Conservation (phyloP, 2,113 vertebrate species). For the Arvicanthis niloticus region DNA sequence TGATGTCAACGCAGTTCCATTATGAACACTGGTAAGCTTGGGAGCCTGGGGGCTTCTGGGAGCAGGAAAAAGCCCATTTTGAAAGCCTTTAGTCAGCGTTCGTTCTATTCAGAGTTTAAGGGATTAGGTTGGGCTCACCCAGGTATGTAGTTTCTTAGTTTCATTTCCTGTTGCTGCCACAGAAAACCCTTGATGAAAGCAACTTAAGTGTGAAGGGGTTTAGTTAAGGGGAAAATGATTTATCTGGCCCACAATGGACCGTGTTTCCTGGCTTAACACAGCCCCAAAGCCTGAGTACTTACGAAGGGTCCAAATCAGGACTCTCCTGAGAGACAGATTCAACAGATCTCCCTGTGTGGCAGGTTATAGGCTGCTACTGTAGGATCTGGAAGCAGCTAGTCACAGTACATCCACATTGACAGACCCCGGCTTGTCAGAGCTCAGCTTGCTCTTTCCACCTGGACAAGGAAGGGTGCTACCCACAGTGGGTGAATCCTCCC, state of each 20-base stretch:
- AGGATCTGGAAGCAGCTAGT: neutral
- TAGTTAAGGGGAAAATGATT: no score
- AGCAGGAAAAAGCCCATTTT: neutral
- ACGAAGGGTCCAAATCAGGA: neutral
- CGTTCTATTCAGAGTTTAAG: neutral
- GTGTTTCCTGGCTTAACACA: neutral
- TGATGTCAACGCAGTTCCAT: neutral
- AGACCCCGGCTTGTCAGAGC: no score
- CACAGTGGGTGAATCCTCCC: neutral
- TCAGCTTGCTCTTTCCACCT: neutral
- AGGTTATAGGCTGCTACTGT: neutral
- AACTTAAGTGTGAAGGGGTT: neutral
- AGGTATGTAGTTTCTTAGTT: neutral
- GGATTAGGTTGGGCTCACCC: neutral
- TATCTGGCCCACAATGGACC: no score
- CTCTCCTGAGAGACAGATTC: slow-evolving; percentile 3
- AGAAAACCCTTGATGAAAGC: neutral
- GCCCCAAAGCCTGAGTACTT: neutral
- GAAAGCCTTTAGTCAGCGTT: neutral
- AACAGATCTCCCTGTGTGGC: neutral
- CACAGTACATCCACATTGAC: neutral
- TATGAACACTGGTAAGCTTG: neutral
- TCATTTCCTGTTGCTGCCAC: neutral
- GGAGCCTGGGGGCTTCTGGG: neutral
- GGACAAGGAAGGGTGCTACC: neutral